These are phyloP conservation scores for Oreochromis grahami DNA, from an alignment of 2,797 vertebrate species.

Conservation along the genomic window DNA sequence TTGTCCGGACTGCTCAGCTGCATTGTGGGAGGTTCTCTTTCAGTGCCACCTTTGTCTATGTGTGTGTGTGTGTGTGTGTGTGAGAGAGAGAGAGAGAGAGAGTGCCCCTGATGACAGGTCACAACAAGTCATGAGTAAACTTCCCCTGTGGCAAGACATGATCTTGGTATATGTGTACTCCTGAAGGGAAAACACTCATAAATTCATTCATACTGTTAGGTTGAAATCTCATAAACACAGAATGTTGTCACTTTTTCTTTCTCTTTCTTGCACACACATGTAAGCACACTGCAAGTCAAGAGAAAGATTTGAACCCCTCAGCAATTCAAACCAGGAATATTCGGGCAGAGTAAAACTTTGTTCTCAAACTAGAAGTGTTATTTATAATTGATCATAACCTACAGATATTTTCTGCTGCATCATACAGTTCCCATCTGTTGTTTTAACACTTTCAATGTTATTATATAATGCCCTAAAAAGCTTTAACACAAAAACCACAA, in stretches of 20 bases:
- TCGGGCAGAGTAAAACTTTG: neutral
- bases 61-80: conserved; percentile 8
- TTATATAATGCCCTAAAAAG: neutral
- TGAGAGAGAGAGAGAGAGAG: neutral
- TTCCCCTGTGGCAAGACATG: conserved; percentile 35
- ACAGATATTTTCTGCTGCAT: neutral
- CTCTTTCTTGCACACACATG: neutral
- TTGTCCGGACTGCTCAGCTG: too few species aligned
- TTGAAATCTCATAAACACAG: neutral
- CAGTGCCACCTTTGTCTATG: conserved; percentile 80
- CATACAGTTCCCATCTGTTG: neutral
- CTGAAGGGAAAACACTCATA: neutral
- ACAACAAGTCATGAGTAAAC: conserved; percentile 73
- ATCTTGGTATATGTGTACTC: neutral
- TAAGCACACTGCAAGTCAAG: neutral
- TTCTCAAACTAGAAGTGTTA: neutral
- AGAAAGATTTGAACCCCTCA: conserved; percentile 4
- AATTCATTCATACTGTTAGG: neutral
- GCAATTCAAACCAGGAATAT: neutral
- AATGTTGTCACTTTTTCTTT: neutral
- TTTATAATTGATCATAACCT: neutral
- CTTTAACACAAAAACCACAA: neutral
- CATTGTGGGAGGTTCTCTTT: conserved; percentile 81
- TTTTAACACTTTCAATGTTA: neutral
- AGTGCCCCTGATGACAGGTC: conserved; percentile 66